A percentile compares a stretch with the other conserved stretches of the same genome.
Evolutionary conservation across 2,888 invertebrate species (phyloP).

Genomic region (Spilarctia lutea): DNA sequence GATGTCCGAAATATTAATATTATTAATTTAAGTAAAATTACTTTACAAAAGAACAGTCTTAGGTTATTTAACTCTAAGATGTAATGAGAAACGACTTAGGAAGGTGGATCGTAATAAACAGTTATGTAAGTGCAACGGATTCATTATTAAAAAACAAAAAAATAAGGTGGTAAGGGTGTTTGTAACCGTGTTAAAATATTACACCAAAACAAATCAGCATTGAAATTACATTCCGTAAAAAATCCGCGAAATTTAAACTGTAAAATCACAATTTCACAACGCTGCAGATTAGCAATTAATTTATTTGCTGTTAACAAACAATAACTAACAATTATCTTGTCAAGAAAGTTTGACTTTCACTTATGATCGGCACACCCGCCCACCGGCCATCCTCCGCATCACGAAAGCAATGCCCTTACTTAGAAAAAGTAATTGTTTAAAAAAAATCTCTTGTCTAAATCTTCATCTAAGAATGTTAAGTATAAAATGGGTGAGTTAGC

Average conservation of each 20-base stretch:
- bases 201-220: slow-evolving; percentile 8
- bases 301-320: slow-evolving; percentile 42
- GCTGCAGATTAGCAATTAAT: slow-evolving; percentile 45
- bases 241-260: background rate
- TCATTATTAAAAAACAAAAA: background rate
- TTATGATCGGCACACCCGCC: slow-evolving; percentile 33
- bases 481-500: background rate
- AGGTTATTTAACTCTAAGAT: background rate
- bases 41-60: background rate
- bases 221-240: background rate
- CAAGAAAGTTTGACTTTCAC: slow-evolving; percentile 53
- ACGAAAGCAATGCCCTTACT: slow-evolving; percentile 34
- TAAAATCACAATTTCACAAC: slow-evolving; percentile 15
- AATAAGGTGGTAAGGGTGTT: background rate
- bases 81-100: background rate
- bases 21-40: background rate
- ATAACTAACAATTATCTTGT: slow-evolving; percentile 38
- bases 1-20: too few relatives aligned
- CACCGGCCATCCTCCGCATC: slow-evolving; percentile 36
- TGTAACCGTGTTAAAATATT: background rate
- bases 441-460: slow-evolving; percentile 14
- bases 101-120: background rate
- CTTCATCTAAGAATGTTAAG: slow-evolving; percentile 10
- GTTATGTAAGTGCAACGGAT: background rate
- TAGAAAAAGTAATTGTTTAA: slow-evolving; percentile 19